Evolutionary conservation across 2,113 vertebrate genomes (phyloP).

Genomic region (Notarius lentiginosus): DNA sequence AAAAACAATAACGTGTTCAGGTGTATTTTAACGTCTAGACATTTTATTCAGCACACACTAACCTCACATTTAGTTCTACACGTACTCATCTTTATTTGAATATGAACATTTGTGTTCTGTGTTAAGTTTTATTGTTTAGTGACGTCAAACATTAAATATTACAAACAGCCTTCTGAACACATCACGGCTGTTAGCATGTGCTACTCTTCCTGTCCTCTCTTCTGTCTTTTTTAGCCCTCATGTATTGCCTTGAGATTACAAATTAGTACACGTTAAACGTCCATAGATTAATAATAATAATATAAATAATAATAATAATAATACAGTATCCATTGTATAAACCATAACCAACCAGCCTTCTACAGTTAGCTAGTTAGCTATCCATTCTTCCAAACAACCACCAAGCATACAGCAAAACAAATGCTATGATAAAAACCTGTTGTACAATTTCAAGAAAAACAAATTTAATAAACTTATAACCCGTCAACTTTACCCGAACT

Average conservation of each 20-base stretch:
- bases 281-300: background rate
- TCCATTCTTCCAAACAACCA: background rate
- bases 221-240: background rate
- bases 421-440: background rate
- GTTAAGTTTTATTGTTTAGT: background rate
- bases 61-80: background rate
- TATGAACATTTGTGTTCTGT: background rate
- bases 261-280: background rate
- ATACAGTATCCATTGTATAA: no score
- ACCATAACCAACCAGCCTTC: background rate
- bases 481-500: background rate
- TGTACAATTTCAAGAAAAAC: background rate
- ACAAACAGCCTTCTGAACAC: background rate
- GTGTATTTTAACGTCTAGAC: background rate
- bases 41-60: background rate
- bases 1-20: background rate
- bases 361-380: constrained; percentile 1
- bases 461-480: background rate
- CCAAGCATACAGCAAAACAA: background rate
- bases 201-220: background rate
- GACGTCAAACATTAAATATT: background rate
- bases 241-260: background rate
- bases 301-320: no score
- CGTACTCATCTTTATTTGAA: background rate
- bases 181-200: background rate